Conservation (phyloP, 2,888 invertebrate genomes). For the Plemyria rubiginata region DNA sequence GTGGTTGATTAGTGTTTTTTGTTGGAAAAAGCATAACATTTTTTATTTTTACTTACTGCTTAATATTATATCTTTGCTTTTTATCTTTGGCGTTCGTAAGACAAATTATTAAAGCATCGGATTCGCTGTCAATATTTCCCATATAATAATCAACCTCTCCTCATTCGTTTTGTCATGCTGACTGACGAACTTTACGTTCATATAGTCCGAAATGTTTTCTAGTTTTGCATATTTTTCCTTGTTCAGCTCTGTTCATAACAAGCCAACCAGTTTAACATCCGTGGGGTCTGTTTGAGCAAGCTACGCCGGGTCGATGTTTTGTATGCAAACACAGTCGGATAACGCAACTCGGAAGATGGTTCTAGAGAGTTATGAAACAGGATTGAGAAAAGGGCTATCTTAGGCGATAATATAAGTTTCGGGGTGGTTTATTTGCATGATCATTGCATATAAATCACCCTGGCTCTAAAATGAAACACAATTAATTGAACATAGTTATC, state of each 20-base stretch:
- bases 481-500: background rate
- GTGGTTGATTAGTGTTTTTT: conserved; percentile 38
- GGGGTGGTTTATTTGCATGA: background rate
- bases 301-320: conserved; percentile 58
- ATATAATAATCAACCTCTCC: background rate
- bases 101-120: background rate
- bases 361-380: conserved; percentile 35
- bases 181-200: conserved; percentile 2
- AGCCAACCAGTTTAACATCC: conserved; percentile 66
- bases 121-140: background rate
- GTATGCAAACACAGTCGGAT: conserved; percentile 63
- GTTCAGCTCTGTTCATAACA: conserved; percentile 31
- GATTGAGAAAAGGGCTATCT: conserved; percentile 10
- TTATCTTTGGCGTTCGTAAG: background rate
- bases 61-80: background rate
- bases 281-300: conserved; percentile 73
- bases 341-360: conserved; percentile 43
- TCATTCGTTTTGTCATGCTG: background rate
- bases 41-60: background rate
- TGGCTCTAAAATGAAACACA: too few relatives aligned
- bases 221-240: conserved; percentile 33
- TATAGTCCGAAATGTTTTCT: conserved; percentile 15
- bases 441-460: background rate
- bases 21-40: conserved; percentile 8
- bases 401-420: background rate